Evolutionary conservation across 1,140 invertebrate genomes (phyloP), one percentile per base, ranked within the genome.

Genomic region (Drosophila sucinea): DNA sequence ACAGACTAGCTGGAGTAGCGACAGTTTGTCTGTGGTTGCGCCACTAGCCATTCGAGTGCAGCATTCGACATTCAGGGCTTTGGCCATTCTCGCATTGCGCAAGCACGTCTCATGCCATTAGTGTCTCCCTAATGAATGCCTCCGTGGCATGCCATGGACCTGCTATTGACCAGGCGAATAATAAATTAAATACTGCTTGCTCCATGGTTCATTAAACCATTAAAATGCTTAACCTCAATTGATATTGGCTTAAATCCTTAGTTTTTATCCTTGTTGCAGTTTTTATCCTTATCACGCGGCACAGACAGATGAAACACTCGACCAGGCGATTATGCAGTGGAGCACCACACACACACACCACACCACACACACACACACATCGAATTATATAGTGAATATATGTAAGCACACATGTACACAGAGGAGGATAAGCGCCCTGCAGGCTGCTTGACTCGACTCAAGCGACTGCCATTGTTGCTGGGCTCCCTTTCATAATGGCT

Each of bases 21-120:
- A 61, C 73, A 65, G n/a, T 62, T 60, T 63, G 73, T 84, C 81
- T 73, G 64, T 30, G 30, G 30, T 30, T 30, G 30, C 4, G 30
- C 30, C 30, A 38, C 25, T 65, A 35, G 8, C 23, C 40, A 63
- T 23, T 57, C 3, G 11, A 32, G 33, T 83, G 55, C 55, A 70
- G 54, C 10, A 35, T 1, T 10, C 10, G 0, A 0, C 67, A 38
- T 35, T 30, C 17, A 32, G 65, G 23, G 10, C 38, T 57, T 32
- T 30, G 65, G 7, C 60, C 11, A 58, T 35, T 60, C 62, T 33
- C 63, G 60, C 51, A 70, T 65, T 78, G 81, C 70, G 57, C 54
- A 70, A 73, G 78, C 81, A 85, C 74, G 77, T 85, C 62, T 67
- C 27, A 29, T 60, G 74, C 78, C 71, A 78, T 85, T 86, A 77